phyloP scores from a whole-genome alignment of 2,113 vertebrate genomes.

The Myotis lucifugus region DNA sequence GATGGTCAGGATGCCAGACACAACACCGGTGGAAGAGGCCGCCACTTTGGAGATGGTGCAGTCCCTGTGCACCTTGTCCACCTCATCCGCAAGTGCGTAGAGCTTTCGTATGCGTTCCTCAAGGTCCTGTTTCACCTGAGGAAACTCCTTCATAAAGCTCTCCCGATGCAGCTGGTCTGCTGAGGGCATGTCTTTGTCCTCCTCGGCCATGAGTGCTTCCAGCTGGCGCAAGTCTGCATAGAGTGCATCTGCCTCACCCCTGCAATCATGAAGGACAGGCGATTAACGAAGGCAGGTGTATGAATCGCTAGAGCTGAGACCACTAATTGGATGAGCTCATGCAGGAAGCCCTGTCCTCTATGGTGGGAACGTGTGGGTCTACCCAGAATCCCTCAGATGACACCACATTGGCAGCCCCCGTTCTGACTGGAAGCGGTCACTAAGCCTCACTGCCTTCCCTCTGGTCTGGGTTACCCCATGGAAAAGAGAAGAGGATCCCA shows the following conservation, averaged over 20 bases:
- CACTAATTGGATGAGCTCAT: background rate
- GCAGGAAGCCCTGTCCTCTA: too few relatives aligned
- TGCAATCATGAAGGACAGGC: background rate
- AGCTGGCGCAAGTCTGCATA: fast-evolving
- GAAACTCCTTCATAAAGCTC: background rate
- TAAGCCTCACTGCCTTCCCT: background rate
- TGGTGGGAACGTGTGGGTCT: too few relatives aligned
- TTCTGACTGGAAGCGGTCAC: background rate
- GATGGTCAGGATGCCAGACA: constrained; percentile 32
- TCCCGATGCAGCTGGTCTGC: background rate
- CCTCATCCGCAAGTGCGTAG: background rate
- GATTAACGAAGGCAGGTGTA: background rate
- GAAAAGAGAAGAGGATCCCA: fast-evolving
- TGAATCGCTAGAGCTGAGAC: background rate
- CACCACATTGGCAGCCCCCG: too few relatives aligned
- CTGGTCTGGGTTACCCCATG: too few relatives aligned
- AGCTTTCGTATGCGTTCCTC: background rate
- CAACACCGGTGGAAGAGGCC: fast-evolving
- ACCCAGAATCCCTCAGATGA: too few relatives aligned
- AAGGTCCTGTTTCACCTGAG: background rate
- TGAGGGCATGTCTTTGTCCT: too few relatives aligned
- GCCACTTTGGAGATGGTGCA: background rate
- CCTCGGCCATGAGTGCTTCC: fast-evolving
- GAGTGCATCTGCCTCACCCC: background rate
- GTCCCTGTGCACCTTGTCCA: background rate